A percentile compares a stretch with the other conserved stretches of the same genome.
Evolutionary conservation across 2,113 vertebrate species (phyloP).

Genomic region (Pyxicephalus adspersus): DNA sequence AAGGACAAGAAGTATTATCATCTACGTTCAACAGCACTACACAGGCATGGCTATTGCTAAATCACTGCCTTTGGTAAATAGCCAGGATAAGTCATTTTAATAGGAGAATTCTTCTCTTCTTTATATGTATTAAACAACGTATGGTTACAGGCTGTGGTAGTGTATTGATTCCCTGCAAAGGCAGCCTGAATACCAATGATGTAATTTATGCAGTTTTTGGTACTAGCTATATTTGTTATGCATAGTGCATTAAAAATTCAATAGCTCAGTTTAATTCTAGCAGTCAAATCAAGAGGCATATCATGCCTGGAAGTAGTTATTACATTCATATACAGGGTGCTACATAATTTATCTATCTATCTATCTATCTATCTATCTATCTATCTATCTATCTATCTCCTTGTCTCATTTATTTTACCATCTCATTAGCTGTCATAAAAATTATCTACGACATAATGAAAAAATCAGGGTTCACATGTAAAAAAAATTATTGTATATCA

Average conservation of each 20-base stretch:
- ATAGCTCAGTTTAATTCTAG: constrained; percentile 84
- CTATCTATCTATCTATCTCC: constrained; percentile 13
- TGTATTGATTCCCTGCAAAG: constrained; percentile 83
- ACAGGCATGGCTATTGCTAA: constrained; percentile 81
- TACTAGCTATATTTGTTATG: constrained; percentile 82
- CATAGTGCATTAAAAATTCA: constrained; percentile 87
- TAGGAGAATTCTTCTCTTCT: constrained; percentile 83
- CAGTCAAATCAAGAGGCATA: constrained; percentile 79
- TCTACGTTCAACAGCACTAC: constrained; percentile 81
- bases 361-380: constrained; percentile 54
- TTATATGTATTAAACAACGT: constrained; percentile 85
- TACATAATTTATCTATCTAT: constrained; percentile 77
- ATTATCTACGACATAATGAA: too few relatives aligned
- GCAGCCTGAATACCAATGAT: constrained; percentile 80
- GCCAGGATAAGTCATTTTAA: constrained; percentile 86
- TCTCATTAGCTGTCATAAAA: too few relatives aligned
- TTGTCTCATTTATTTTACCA: too few relatives aligned
- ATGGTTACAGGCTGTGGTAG: constrained; percentile 81
- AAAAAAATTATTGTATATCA: too few relatives aligned
- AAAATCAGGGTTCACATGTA: too few relatives aligned
- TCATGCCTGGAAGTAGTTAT: constrained; percentile 81
- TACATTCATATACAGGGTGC: constrained; percentile 78
- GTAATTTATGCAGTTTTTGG: constrained; percentile 83
- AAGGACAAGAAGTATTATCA: constrained; percentile 87
- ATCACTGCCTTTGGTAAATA: constrained; percentile 87